Evolutionary conservation across 2,113 vertebrate species (phyloP).

Genomic region (Calypte anna): DNA sequence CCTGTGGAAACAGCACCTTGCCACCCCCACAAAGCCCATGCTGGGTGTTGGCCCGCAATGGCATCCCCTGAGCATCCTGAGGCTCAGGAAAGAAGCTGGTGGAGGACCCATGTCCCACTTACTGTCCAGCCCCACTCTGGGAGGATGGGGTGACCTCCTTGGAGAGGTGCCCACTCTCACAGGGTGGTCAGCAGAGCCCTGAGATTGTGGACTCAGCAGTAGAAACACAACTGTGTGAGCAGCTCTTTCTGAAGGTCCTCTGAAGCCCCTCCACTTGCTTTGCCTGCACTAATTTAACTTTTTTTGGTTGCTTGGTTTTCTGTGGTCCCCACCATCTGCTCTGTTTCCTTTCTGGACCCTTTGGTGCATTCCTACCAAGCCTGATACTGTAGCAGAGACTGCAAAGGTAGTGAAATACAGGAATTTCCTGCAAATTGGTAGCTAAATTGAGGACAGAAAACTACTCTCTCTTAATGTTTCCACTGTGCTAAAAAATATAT

Average conservation of each 20-base stretch:
- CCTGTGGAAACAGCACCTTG: background rate
- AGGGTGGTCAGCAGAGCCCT: background rate
- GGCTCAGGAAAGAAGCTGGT: background rate
- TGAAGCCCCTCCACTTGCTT: background rate
- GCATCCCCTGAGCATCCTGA: background rate
- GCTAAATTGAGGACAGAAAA: background rate
- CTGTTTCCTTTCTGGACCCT: background rate
- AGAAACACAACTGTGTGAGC: fast-evolving
- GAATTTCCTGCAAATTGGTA: background rate
- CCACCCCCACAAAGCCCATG: fast-evolving
- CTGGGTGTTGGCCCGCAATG: fast-evolving
- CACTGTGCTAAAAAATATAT: background rate
- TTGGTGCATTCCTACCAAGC: background rate
- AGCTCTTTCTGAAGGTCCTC: background rate
- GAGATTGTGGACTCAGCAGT: background rate
- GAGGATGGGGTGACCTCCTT: background rate
- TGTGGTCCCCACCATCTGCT: background rate
- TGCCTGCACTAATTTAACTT: background rate
- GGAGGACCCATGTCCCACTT: fast-evolving
- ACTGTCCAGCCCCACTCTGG: background rate
- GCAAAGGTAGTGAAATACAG: background rate
- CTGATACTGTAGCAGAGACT: background rate
- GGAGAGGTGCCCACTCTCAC: background rate
- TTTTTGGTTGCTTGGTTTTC: background rate
- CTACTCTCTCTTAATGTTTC: background rate